A percentile compares a stretch with the other conserved stretches of the same genome.
phyloP scores from a whole-genome alignment of 2,797 vertebrate genomes.

The Loris lydekkerianus region DNA sequence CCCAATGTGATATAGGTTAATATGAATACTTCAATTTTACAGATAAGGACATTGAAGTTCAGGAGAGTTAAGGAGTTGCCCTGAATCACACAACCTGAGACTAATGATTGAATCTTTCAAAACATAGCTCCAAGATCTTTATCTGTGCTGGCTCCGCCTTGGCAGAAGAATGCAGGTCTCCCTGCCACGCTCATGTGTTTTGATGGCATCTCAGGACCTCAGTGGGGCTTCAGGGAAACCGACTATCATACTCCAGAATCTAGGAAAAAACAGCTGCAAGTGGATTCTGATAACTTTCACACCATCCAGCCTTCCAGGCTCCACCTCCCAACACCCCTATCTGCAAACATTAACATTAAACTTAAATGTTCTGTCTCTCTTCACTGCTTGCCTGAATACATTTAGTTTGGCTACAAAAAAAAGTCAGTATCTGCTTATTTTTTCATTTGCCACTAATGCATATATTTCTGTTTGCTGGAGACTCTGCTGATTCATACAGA shows the following conservation, averaged over 20 bases:
- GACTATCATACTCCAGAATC: neutral
- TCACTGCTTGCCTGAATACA: slow-evolving; percentile 65
- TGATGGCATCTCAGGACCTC: neutral
- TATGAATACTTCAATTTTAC: neutral
- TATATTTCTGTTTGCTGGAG: neutral
- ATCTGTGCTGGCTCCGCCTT: neutral
- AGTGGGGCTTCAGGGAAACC: slow-evolving; percentile 39
- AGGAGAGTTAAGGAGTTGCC: neutral
- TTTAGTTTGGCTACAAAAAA: slow-evolving; percentile 75
- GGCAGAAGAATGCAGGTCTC: neutral
- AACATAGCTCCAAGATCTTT: neutral
- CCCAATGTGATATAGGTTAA: neutral
- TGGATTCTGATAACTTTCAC: neutral
- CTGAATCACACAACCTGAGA: neutral
- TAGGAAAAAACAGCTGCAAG: neutral
- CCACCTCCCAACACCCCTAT: neutral
- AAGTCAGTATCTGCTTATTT: slow-evolving; percentile 82
- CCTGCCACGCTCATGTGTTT: neutral
- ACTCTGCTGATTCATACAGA: slow-evolving; percentile 68
- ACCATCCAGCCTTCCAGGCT: neutral
- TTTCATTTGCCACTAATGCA: slow-evolving; percentile 33
- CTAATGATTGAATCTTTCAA: neutral
- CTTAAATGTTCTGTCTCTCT: neutral
- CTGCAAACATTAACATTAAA: slow-evolving; percentile 27
- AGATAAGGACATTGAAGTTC: neutral